Base-by-base conservation (phyloP, 2,797 vertebrate species). In the Petrocephalus sullivani region DNA sequence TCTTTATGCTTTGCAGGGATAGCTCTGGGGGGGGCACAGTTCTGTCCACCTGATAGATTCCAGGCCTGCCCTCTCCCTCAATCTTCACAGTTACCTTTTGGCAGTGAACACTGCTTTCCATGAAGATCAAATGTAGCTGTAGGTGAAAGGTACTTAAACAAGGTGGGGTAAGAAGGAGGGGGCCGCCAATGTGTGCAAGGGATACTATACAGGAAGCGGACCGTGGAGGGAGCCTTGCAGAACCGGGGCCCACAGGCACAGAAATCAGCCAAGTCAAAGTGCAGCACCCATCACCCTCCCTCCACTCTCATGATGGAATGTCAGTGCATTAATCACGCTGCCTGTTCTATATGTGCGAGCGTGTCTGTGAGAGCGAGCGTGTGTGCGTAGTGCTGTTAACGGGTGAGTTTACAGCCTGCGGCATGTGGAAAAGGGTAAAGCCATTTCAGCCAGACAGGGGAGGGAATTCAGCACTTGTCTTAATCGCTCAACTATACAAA, bases 301-400 rank as follows among this genome's bases (percentile, higher is more conserved):
- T 37, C 53, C 10, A 3, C 28, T 41, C 28, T 88, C 90, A 57
- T 86, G 90, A 88, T 92, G 89, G 88, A 87, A 90, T 86, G 87
- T 87, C 64, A 78, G 83, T 85, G 84, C 90, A 91, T 91, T 91
- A 91, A 91, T 92, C 91, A 91, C 88, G 28, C 58, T 16, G 82
- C 91, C 87, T 41, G 88, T 86, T 87, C 89, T 87, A 89, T 49
- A 5, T 4, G 23, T 41, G 57, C 53, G 4, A 67, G 61, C 61
- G 28, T 28, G 61, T 64, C 23, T 53, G 53, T 33, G 8, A 28
- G 86, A 2, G 33, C 75, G 19, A 51, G 33, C 75, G 37, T 28
- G 28, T 33, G 28, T 16, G 1, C 4, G 71, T 71, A 9, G n/a
- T 28, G 9, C 9, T 23, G 19, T 51, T 53, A 21, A 83, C 81